A percentile compares a stretch with the other conserved stretches of the same genome.
Evolutionary conservation across 2,797 vertebrate species (phyloP).

Genomic region (Gymnothorax reevesii): DNA sequence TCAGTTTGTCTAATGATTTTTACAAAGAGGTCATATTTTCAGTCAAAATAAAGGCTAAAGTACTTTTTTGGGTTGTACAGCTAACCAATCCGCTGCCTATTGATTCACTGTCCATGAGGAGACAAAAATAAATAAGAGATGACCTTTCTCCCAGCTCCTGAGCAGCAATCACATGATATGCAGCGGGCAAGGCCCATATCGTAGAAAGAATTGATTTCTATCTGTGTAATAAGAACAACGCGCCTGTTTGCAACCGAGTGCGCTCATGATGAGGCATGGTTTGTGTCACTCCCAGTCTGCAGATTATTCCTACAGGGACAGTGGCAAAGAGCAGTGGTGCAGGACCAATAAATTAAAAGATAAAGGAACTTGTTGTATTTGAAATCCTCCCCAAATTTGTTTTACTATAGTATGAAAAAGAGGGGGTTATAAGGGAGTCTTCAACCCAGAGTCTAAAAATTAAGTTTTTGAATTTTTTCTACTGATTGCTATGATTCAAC

Average conservation of each 20-base stretch:
- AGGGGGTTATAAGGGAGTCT: neutral
- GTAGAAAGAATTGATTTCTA: slow-evolving; percentile 57
- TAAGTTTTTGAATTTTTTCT: neutral
- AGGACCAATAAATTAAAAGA: too few relatives aligned
- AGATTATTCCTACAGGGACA: neutral
- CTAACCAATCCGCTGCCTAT: slow-evolving; percentile 36
- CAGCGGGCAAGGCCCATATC: slow-evolving; percentile 48
- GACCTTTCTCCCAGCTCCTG: slow-evolving; percentile 57
- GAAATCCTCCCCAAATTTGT: neutral
- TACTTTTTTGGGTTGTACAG: neutral
- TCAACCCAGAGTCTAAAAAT: neutral
- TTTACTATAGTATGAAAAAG: neutral
- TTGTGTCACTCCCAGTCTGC: neutral
- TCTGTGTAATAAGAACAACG: slow-evolving; percentile 49
- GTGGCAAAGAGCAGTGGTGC: too few relatives aligned
- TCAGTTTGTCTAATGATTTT: too few relatives aligned
- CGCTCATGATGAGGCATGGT: neutral
- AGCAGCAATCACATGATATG: slow-evolving; percentile 54
- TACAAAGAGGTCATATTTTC: too few relatives aligned
- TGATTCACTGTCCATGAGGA: slow-evolving; percentile 48
- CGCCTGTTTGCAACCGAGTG: slow-evolving; percentile 33
- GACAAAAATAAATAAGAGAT: slow-evolving; percentile 40
- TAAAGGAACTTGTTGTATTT: neutral
- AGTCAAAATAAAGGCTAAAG: too few relatives aligned
- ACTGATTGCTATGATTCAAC: too few relatives aligned